phyloP scores from a whole-genome alignment of 2,797 vertebrate genomes.

The Sebastes itinus region DNA sequence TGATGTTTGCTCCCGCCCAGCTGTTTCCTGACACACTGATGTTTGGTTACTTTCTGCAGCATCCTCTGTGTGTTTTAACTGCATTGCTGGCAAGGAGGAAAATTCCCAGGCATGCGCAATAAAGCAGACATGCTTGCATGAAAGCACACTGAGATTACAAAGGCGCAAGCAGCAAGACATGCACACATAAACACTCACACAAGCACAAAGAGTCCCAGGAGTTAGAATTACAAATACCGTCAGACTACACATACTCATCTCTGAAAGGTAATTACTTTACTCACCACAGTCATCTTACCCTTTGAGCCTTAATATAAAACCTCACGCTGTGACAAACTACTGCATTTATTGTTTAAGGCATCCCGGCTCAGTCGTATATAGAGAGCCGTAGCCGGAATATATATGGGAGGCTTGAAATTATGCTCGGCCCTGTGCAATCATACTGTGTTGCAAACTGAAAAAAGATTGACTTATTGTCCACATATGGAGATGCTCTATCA shows the following conservation, averaged over 20 bases:
- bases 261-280: constrained; percentile 61
- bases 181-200: background rate
- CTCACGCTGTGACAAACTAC: constrained; percentile 45
- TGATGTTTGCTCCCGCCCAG: constrained; percentile 1
- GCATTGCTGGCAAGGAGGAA: background rate
- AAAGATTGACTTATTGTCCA: background rate
- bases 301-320: constrained; percentile 42
- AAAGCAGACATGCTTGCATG: constrained; percentile 3
- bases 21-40: constrained; percentile 2
- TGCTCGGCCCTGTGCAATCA: background rate
- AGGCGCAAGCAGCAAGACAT: background rate
- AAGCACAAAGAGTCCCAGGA: constrained; percentile 5
- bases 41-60: constrained; percentile 21
- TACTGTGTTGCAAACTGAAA: background rate
- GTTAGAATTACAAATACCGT: constrained; percentile 45
- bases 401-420: constrained; percentile 6
- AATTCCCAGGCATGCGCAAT: background rate
- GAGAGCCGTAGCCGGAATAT: background rate
- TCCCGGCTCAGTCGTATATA: constrained; percentile 1
- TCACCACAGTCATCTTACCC: constrained; percentile 37
- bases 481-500: constrained; percentile 3
- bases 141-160: constrained; percentile 18
- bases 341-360: constrained; percentile 49
- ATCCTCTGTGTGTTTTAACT: background rate
- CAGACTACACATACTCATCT: constrained; percentile 38